These are phyloP conservation scores for Eptatretus atami DNA, from an alignment of 2,797 vertebrate species.

Conservation along the genomic window DNA sequence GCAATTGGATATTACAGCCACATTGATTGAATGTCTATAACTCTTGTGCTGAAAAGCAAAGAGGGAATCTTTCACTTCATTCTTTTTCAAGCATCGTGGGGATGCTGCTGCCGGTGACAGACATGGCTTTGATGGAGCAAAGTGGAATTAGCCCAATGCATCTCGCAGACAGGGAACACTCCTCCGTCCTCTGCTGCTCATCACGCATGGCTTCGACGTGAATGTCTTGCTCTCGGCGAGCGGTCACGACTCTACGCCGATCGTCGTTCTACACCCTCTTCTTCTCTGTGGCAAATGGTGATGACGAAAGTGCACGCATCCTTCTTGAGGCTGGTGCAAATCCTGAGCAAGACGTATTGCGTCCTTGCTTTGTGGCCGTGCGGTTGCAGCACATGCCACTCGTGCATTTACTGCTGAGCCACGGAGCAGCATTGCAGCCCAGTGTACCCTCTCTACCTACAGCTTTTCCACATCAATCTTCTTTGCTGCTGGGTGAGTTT, in stretches of 20 bases:
- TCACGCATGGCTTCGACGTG: constrained; percentile 36
- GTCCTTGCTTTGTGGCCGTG: constrained; percentile 40
- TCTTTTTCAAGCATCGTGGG: constrained; percentile 28
- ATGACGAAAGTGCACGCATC: constrained; percentile 23
- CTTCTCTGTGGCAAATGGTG: constrained; percentile 48
- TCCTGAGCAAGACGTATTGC: constrained; percentile 48
- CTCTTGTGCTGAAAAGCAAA: no score
- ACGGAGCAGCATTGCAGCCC: constrained; percentile 44
- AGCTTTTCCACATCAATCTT: constrained; percentile 45
- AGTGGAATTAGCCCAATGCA: constrained; percentile 66
- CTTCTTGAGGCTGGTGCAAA: constrained; percentile 41
- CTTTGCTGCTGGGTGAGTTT: no score
- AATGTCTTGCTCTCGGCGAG: constrained; percentile 33
- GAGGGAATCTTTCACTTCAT: background rate
- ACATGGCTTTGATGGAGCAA: constrained; percentile 31
- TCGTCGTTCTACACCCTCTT: constrained; percentile 39
- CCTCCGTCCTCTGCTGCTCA: constrained; percentile 30
- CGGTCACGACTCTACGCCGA: constrained; percentile 42
- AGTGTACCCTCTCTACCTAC: constrained; percentile 41
- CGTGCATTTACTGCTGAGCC: constrained; percentile 33
- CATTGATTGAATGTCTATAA: no score
- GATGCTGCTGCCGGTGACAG: constrained; percentile 48
- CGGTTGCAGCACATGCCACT: constrained; percentile 31
- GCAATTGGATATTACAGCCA: no score
- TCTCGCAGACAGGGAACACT: constrained; percentile 42